A percentile compares a stretch with the other conserved stretches of the same genome.
Evolutionary conservation across 2,888 invertebrate species (phyloP).

Genomic region (Venusia cambrica): DNA sequence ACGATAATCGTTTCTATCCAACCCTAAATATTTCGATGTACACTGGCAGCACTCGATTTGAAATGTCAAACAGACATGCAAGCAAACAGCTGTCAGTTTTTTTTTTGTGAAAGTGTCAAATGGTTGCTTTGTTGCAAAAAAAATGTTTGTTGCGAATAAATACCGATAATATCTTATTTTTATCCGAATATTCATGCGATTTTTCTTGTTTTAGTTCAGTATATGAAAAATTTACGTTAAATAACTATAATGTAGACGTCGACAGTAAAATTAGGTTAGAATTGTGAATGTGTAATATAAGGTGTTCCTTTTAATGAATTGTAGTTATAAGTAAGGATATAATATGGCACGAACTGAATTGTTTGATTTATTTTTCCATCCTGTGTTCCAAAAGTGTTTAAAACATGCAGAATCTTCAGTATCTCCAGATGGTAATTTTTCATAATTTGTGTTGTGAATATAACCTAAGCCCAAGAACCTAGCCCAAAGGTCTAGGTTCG

Average conservation of each 20-base stretch:
- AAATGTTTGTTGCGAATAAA: slow-evolving; percentile 36
- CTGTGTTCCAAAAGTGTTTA: slow-evolving; percentile 78
- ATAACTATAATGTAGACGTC: slow-evolving; percentile 43
- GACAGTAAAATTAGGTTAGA: slow-evolving; percentile 63
- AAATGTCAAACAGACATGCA: slow-evolving; percentile 10
- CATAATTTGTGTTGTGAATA: too few relatives aligned
- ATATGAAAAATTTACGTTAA: slow-evolving; percentile 23
- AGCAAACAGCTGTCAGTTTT: slow-evolving; percentile 41
- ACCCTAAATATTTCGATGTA: too few relatives aligned
- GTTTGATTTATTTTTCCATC: slow-evolving; percentile 78
- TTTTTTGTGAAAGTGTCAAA: slow-evolving; percentile 67
- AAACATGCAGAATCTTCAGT: slow-evolving; percentile 69
- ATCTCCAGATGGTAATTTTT: slow-evolving; percentile 60
- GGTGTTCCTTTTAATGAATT: slow-evolving; percentile 54
- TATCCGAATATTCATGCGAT: slow-evolving; percentile 32
- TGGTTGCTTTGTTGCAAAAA: slow-evolving; percentile 45
- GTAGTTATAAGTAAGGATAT: slow-evolving; percentile 45
- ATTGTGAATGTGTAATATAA: slow-evolving; percentile 42
- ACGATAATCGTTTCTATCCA: too few relatives aligned
- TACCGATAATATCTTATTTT: slow-evolving; percentile 31
- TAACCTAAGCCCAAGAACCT: too few relatives aligned
- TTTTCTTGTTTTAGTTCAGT: slow-evolving; percentile 18
- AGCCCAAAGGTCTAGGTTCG: too few relatives aligned
- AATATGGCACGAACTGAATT: slow-evolving; percentile 75
- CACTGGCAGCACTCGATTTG: slow-evolving; percentile 45